These are phyloP conservation scores for Cosmia trapezina DNA, from an alignment of 2,888 invertebrate species.

Conservation along the genomic window DNA sequence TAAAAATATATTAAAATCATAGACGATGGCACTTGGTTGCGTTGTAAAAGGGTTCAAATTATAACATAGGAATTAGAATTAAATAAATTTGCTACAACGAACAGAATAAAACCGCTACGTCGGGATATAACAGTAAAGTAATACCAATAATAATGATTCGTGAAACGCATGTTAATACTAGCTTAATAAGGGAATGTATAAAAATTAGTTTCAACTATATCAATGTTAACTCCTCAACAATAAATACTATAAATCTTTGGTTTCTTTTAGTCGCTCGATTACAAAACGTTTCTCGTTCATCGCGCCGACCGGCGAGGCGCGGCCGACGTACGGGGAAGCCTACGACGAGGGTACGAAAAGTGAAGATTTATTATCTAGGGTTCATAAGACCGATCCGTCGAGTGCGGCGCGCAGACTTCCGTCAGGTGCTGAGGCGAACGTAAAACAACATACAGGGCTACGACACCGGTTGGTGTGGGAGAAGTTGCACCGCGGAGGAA, in stretches of 20 bases:
- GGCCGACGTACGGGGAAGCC: conserved; percentile 61
- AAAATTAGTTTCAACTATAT: conserved; percentile 86
- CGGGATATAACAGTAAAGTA: conserved; percentile 57
- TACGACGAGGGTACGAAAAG: conserved; percentile 66
- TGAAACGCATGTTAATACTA: conserved; percentile 64
- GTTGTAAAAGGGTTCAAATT: conserved; percentile 79
- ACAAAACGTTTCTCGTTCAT: conserved; percentile 72
- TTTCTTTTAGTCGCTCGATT: conserved; percentile 87
- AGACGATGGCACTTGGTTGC: conserved; percentile 90
- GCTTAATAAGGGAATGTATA: conserved; percentile 82
- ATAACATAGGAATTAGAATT: conserved; percentile 71
- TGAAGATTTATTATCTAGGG: conserved; percentile 69
- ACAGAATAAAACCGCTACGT: conserved; percentile 56
- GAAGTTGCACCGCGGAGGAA: not conserved
- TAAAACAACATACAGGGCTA: not conserved
- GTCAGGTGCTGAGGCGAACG: not conserved
- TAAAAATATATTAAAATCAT: conserved; percentile 87
- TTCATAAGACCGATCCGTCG: conserved; percentile 65
- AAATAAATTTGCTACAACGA: conserved; percentile 67
- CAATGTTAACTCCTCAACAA: conserved; percentile 85
- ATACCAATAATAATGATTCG: conserved; percentile 58
- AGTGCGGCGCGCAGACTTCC: conserved; percentile 8
- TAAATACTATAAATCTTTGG: conserved; percentile 90
- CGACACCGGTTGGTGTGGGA: not conserved
- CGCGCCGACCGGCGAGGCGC: conserved; percentile 24